phyloP scores from a whole-genome alignment of 2,888 invertebrate species.

The Atrina japonica region DNA sequence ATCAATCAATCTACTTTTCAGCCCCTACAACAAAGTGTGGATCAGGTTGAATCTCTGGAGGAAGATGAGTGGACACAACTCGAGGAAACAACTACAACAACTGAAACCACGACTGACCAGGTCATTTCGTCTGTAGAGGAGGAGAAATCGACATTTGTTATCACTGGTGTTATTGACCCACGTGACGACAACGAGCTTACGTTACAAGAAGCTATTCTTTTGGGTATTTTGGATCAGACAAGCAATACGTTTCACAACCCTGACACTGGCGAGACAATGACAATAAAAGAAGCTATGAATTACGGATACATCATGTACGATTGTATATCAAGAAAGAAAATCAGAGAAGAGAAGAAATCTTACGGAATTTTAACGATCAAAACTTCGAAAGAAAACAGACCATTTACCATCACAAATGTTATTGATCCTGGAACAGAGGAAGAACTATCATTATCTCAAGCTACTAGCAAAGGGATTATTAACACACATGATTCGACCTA shows the following conservation, averaged over 20 bases:
- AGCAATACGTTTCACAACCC: constrained; percentile 64
- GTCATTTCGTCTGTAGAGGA: constrained; percentile 72
- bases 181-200: constrained; percentile 56
- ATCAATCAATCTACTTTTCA: not conserved
- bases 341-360: constrained; percentile 76
- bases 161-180: constrained; percentile 69
- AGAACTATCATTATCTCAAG: constrained; percentile 59
- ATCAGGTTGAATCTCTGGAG: not conserved
- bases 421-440: constrained; percentile 64
- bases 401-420: constrained; percentile 70
- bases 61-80: constrained; percentile 39
- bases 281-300: constrained; percentile 77
- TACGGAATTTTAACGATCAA: constrained; percentile 79
- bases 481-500: constrained; percentile 60
- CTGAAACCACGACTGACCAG: constrained; percentile 70
- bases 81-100: constrained; percentile 46
- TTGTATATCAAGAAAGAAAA: constrained; percentile 68
- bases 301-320: constrained; percentile 73
- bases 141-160: constrained; percentile 74
- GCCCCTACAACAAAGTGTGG: constrained; percentile 12
- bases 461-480: constrained; percentile 64
- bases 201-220: constrained; percentile 72
- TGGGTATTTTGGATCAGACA: constrained; percentile 71
- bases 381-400: constrained; percentile 70
- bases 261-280: constrained; percentile 59